phyloP scores from a whole-genome alignment of 1,140 invertebrate species.

The Drosophila saltans region DNA sequence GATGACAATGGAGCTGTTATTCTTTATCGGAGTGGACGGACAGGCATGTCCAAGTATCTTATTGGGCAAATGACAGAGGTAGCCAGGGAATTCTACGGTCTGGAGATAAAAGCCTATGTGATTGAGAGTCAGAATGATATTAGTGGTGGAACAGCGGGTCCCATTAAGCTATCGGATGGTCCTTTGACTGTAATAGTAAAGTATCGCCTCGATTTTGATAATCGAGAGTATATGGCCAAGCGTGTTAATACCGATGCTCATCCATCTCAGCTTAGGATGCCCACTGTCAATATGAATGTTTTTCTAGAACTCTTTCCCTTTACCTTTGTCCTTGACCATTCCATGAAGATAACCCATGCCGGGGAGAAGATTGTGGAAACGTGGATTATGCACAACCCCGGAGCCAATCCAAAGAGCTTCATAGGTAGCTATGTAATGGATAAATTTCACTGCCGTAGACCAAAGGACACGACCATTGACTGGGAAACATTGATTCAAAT shows the following conservation, averaged over 20 bases:
- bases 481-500: constrained; percentile 89
- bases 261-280: constrained; percentile 84
- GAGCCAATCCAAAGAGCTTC: constrained; percentile 83
- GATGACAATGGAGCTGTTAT: constrained; percentile 91
- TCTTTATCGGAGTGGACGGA: constrained; percentile 90
- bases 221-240: constrained; percentile 88
- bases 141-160: constrained; percentile 73
- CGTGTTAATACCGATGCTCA: constrained; percentile 84
- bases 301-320: constrained; percentile 91
- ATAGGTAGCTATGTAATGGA: constrained; percentile 87
- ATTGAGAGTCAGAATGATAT: constrained; percentile 86
- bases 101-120: constrained; percentile 88
- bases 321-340: constrained; percentile 74
- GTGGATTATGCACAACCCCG: constrained; percentile 87
- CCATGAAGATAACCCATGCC: constrained; percentile 78
- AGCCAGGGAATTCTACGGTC: constrained; percentile 90
- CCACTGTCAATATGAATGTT: constrained; percentile 87
- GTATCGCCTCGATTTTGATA: constrained; percentile 91
- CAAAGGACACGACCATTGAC: constrained; percentile 89
- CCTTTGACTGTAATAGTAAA: constrained; percentile 88
- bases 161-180: constrained; percentile 77
- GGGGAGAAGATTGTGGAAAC: constrained; percentile 90
- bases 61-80: constrained; percentile 93
- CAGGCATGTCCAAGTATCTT: constrained; percentile 93
- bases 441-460: constrained; percentile 88